These are phyloP conservation scores for Papilio polyxenes DNA, from an alignment of 1,140 invertebrate genomes.

Conservation along the genomic window DNA sequence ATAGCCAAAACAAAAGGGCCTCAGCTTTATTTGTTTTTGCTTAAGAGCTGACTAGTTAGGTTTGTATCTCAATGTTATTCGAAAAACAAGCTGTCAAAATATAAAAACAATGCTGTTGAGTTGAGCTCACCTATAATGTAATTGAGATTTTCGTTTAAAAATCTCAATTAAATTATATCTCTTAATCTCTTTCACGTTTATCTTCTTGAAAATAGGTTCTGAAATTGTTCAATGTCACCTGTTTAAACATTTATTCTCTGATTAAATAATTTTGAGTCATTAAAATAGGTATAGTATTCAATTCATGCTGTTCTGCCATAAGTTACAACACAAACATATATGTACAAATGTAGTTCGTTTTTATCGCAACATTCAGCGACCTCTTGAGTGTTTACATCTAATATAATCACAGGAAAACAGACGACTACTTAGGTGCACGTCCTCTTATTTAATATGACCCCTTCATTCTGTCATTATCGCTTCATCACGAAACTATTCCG, in stretches of 20 bases:
- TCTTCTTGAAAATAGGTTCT: too few species aligned
- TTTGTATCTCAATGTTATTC: background rate
- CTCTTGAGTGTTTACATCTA: constrained; percentile 65
- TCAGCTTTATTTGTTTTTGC: background rate
- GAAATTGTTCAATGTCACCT: background rate
- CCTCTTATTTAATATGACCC: constrained; percentile 59
- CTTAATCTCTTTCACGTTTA: too few species aligned
- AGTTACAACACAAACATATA: background rate
- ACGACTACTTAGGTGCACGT: constrained; percentile 46
- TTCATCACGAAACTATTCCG: constrained; percentile 53
- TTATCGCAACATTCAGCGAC: constrained; percentile 56
- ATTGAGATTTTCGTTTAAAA: too few species aligned
- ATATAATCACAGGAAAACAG: constrained; percentile 61
- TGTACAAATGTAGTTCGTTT: constrained; percentile 40
- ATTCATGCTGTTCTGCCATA: background rate
- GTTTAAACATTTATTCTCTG: too few species aligned
- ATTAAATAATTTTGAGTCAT: too few species aligned
- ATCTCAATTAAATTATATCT: too few species aligned
- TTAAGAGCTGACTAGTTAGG: background rate
- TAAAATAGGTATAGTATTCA: background rate
- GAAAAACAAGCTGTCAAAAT: background rate
- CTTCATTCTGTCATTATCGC: constrained; percentile 46
- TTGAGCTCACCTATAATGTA: too few species aligned
- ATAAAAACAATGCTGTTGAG: too few species aligned
- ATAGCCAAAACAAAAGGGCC: background rate